Evolutionary conservation across 2,113 vertebrate species (phyloP), one percentile per base, ranked within the genome.

Genomic region (Elephas maximus): DNA sequence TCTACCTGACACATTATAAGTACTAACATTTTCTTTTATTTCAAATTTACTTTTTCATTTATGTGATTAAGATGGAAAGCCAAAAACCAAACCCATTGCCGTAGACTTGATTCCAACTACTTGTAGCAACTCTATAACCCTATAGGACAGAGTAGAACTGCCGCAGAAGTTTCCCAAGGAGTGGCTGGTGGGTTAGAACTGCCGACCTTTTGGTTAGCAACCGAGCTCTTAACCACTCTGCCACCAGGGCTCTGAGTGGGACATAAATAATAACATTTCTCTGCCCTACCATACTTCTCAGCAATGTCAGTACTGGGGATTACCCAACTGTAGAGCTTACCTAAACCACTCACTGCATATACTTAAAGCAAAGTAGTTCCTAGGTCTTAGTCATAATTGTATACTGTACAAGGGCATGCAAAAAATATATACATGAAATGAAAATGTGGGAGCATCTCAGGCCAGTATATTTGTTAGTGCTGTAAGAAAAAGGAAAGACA

Each of bases 331-430:
- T 62, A 24, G 51, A 37, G 69, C 20, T 78, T 41, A 71, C 51
- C 65, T 33, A 11, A 60, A 62, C 6, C 12, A 79, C 37, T 23
- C 30, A 62, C 4, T 84, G 51, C 51, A 2, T 71, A 30, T 24
- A 51, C 41, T 81, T 28, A 62, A 95, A 30, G 23, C 51, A 62
- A 86, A 91, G 41, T 51, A 91, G 63, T 91, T 91, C 53, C 82
- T 44, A 73, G 51, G 80, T 85, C 69, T 71, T 63, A 57, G 63
- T 63, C 51, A 71, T 41, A 91, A 28, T 53, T 33, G 74, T 24
- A 3, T 57, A 45, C 21, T 90, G 21, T 45, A n/a, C 6, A 18
- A 76, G 45, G 20, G 60, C 77, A 30, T 44, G 5, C 63, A 62
- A 81, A 48, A 93, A 48, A 37, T 41, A 87, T 80, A 53, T 15